Conservation (phyloP, 2,113 vertebrate genomes). For the Heliornis fulica region DNA sequence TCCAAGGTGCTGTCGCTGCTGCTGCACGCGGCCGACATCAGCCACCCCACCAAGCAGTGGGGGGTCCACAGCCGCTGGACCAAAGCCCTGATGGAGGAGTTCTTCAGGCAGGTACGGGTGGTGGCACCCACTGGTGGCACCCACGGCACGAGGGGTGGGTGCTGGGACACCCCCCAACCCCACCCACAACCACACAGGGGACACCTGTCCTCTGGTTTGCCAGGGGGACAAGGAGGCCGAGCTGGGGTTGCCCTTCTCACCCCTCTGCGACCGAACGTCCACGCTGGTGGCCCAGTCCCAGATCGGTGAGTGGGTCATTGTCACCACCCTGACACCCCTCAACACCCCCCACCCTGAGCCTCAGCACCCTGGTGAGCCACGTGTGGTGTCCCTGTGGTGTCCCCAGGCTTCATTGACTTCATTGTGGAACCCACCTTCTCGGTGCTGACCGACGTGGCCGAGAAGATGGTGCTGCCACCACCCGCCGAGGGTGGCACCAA, state of each 20-base stretch:
- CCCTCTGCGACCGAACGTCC: slow-evolving; percentile 31
- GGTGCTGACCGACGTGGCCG: slow-evolving; percentile 89
- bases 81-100: slow-evolving; percentile 29
- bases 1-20: slow-evolving; percentile 44
- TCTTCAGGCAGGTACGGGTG: slow-evolving; percentile 37
- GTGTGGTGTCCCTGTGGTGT: too few relatives aligned
- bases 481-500: slow-evolving; percentile 85
- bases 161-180: neutral
- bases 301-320: neutral
- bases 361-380: too few relatives aligned
- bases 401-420: slow-evolving; percentile 93
- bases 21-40: slow-evolving; percentile 40
- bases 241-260: slow-evolving; percentile 29
- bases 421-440: slow-evolving; percentile 95
- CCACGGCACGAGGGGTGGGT: neutral
- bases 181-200: too few relatives aligned
- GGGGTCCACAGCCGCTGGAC: slow-evolving; percentile 30
- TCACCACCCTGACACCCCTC: neutral
- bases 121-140: too few relatives aligned
- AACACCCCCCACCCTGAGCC: too few relatives aligned
- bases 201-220: neutral
- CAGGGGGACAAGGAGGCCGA: slow-evolving; percentile 42
- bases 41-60: slow-evolving; percentile 44
- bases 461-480: slow-evolving; percentile 88
- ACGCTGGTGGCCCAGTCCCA: slow-evolving; percentile 47